Evolutionary conservation across 1,140 invertebrate genomes (phyloP).

Genomic region (Notospermus geniculatus): DNA sequence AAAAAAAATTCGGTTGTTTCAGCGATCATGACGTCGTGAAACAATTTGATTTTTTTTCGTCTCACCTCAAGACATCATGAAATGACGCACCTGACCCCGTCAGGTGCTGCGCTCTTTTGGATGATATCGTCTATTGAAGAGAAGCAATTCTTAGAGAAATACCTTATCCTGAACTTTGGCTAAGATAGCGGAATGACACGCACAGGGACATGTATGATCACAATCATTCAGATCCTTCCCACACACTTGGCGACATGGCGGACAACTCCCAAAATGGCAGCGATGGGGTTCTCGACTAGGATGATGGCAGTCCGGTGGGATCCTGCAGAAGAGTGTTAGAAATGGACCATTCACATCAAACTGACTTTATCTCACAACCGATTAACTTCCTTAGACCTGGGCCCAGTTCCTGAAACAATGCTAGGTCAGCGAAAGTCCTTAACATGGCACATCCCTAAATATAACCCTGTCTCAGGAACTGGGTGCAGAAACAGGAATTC

Average conservation of each 20-base stretch:
- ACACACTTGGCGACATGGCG: slow-evolving; percentile 76
- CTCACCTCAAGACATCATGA: no score
- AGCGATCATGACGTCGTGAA: no score
- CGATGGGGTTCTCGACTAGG: slow-evolving; percentile 68
- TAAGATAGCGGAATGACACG: slow-evolving; percentile 79
- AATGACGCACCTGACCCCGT: no score
- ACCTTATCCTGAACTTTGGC: slow-evolving; percentile 61
- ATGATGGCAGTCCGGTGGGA: slow-evolving; percentile 77
- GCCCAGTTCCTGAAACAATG: no score
- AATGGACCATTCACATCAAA: not conserved
- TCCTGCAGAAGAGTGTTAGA: slow-evolving; percentile 54
- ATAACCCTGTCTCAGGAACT: not conserved
- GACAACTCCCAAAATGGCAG: slow-evolving; percentile 86
- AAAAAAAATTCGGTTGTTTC: no score
- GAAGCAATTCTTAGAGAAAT: slow-evolving; percentile 24
- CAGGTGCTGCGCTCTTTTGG: no score
- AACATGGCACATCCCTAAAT: not conserved
- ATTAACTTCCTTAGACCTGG: not conserved
- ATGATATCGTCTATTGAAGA: not conserved
- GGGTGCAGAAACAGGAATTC: no score
- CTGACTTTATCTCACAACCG: no score
- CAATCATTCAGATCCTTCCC: slow-evolving; percentile 64
- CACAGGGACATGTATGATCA: slow-evolving; percentile 70
- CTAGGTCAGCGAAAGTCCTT: no score
- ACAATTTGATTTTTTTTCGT: no score